Evolutionary conservation across 2,797 vertebrate genomes (phyloP), one percentile per base, ranked within the genome.

Genomic region (Ataeniobius toweri): DNA sequence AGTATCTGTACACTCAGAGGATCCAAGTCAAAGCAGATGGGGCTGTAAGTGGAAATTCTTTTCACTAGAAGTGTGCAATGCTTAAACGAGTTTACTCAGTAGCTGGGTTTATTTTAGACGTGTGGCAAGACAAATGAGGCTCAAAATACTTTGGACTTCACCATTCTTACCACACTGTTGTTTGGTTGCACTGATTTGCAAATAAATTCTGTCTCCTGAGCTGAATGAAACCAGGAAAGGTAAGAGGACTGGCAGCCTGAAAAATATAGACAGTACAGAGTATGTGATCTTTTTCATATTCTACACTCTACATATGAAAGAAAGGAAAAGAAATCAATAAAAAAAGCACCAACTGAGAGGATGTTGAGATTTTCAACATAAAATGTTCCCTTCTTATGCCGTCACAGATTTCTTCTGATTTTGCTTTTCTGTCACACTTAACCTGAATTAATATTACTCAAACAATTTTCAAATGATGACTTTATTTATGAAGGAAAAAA

Each of bases 11-110:
- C 88, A 90, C 88, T 86, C 82, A 86, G 75, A 65, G 85, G 87
- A 85, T 90, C 78, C 85, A 93, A 95, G 89, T 93, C 89, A 92
- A 94, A 95, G 93, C 93, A 94, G 93, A 94, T 94, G 93, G 85
- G 82, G 78, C 78, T 80, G 83, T 74, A 88, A 88, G 85, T 83
- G 76, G 79, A 89, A 91, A 93, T 93, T 92, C 90, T 95, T 95
- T 95, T 93, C 91, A 90, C 89, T 92, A 91, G 85, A 92, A 92
- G 91, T 86, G 70, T 85, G 71, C 86, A 75, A 77, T 88, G 87
- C 87, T 86, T 88, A 86, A 93, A 88, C 89, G 89, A 85, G 80
- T 78, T 59, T 78, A 83, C 86, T 92, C 86, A 75, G 85, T 88
- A 89, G 89, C 92, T 94, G 92, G 89, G 86, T 68, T 73, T 5